Base-by-base conservation (phyloP, 2,113 vertebrate genomes). In the Phrynosoma platyrhinos region DNA sequence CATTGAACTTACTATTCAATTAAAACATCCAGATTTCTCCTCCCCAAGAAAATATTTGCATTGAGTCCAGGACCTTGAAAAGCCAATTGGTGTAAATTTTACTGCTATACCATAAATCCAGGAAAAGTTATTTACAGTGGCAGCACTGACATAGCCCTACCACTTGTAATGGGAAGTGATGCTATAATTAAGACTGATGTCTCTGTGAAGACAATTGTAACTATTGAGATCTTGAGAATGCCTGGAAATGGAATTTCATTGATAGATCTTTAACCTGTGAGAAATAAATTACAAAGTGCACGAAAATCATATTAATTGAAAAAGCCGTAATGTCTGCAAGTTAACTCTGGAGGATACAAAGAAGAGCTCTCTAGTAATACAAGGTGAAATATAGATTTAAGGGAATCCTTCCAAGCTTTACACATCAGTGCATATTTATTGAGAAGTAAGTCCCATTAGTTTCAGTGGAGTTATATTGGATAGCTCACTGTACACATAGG, bases 291-390 rank as follows among this genome's bases (percentile, higher is more conserved):
- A 79, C 6, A 2, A 1, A 47, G 42, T 81, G 85, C 91, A 88
- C 55, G 89, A 79, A 89, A 93, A 90, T 92, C 93, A 89, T 86
- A 88, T 88, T 88, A 83, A 83, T 88, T 92, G 85, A 53, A 91
- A 88, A 91, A 92, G 47, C 87, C 85, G 78, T 79, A 90, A 83
- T 91, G 47, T 91, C 90, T 81, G 32, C 79, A 4, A 86, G 93
- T 92, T 20, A 52, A 27, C 21, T 91, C 79, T 91, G 84, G 52
- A 88, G 85, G 55, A 85, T 90, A n/a, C 16, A 30, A 76, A 42
- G 79, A 82, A 69, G 62, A 86, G 52, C 27, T 18, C 47, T 77
- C 27, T 32, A 32, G 6, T 71, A 82, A 42, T 71, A 52, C 72
- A 76, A 53, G 20, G 20, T 52, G 40, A 32, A 69, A 68, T 78